Base-by-base conservation (phyloP, 2,113 vertebrate species). In the Ptilonorhynchus violaceus region DNA sequence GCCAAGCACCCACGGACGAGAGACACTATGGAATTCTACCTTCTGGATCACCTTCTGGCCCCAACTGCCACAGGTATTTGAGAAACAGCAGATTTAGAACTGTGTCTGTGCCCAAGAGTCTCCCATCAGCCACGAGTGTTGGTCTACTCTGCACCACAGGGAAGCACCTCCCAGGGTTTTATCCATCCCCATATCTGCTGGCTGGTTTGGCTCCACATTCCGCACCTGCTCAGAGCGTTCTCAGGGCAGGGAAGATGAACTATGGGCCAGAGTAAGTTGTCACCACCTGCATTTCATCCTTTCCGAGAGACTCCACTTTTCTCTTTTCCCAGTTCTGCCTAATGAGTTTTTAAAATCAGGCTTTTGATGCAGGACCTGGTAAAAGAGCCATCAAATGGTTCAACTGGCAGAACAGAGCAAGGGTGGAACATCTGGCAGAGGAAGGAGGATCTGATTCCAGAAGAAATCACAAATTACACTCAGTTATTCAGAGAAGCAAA, bases 391-490 rank as follows among this genome's bases (percentile, higher is more conserved):
- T 49, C 53, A 69, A 81, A 81, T 27, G 30, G 52, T 85, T 78
- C 66, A 85, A 52, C 44, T 88, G 90, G 81, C 70, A 90, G 74
- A 76, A 74, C 16, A 85, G 74, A 92, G 78, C 62, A 95, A 93
- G 90, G 96, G 88, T 82, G 81, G 90, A 96, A 88, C 56, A 60
- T 52, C 81, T 95, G 88, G 92, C 92, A 89, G 90, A 75, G 47
- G 50, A 96, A 79, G 20, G 31, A 89, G 31, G 31, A 85, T 52
- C 74, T 17, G 18, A 76, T 52, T 82, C 74, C 92, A 95, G 78
- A 77, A 93, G 52, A 72, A 97, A 94, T 82, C 69, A 67, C 21
- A 56, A 67, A 37, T 66, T 73, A 79, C 73, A 46, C 5, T 18
- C 4, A 7, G 17, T 67, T 75, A 89, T 52, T 96, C 72, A 74